A percentile compares a stretch with the other conserved stretches of the same genome.
phyloP scores from a whole-genome alignment of 2,888 invertebrate species.

The Nomada hirtipes region DNA sequence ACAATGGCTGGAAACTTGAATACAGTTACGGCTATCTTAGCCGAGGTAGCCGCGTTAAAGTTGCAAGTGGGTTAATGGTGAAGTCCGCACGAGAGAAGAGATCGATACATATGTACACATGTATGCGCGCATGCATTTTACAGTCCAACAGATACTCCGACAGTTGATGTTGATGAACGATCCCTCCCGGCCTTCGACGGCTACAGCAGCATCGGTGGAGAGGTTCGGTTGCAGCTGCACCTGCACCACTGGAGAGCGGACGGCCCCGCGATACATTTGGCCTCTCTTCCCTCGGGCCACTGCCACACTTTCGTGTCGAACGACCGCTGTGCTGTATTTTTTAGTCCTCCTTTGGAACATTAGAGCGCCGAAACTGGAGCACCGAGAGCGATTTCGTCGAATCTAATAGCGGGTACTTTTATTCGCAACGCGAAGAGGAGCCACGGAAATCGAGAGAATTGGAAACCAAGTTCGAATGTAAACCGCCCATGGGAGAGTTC shows the following conservation, averaged over 20 bases:
- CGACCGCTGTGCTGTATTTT: slow-evolving; percentile 43
- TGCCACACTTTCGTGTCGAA: slow-evolving; percentile 66
- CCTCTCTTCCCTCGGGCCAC: slow-evolving; percentile 47
- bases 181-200: slow-evolving; percentile 50
- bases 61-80: slow-evolving; percentile 75
- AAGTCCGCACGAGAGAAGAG: slow-evolving; percentile 47
- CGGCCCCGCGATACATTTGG: slow-evolving; percentile 38
- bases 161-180: slow-evolving; percentile 68
- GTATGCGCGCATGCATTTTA: slow-evolving; percentile 33
- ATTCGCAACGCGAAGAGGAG: neutral
- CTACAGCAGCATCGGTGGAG: slow-evolving; percentile 22
- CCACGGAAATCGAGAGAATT: neutral
- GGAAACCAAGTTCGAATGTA: neutral
- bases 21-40: slow-evolving; percentile 26
- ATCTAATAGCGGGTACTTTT: slow-evolving; percentile 15
- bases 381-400: slow-evolving; percentile 53
- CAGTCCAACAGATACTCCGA: slow-evolving; percentile 49
- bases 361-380: slow-evolving; percentile 53
- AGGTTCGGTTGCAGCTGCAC: slow-evolving; percentile 51
- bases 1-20: slow-evolving; percentile 32
- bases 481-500: slow-evolving; percentile 21
- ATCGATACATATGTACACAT: slow-evolving; percentile 13
- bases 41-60: slow-evolving; percentile 50
- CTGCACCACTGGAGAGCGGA: slow-evolving; percentile 27
- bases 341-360: slow-evolving; percentile 45